Percentiles rank a stretch among this genome's conserved stretches.
Conservation (phyloP, 2,113 vertebrate species). For the Pedetes capensis region DNA sequence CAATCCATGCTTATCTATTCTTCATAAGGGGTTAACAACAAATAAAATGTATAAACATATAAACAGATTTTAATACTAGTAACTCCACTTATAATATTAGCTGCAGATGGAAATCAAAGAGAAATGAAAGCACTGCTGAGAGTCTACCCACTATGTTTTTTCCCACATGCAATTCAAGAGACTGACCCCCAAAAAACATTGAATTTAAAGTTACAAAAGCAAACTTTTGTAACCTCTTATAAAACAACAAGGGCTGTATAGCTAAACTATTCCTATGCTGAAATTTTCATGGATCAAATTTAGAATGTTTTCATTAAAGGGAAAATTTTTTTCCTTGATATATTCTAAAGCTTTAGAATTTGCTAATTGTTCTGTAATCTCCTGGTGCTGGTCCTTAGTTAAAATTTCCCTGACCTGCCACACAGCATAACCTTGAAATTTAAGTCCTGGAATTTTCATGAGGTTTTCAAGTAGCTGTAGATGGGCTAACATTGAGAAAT, state of each 20-base stretch:
- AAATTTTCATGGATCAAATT: neutral
- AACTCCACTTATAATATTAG: neutral
- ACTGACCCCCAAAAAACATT: neutral
- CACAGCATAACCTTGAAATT: neutral
- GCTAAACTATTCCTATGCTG: conserved; percentile 3
- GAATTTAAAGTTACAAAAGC: neutral
- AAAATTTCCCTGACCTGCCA: neutral
- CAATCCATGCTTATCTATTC: neutral
- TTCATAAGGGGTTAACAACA: neutral
- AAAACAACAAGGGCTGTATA: neutral
- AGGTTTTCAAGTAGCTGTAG: neutral
- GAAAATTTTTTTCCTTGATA: neutral
- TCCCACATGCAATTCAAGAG: neutral
- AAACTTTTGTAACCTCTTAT: neutral
- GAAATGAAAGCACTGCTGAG: neutral
- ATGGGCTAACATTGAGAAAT: neutral
- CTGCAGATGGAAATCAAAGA: neutral
- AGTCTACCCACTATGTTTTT: neutral
- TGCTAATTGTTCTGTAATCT: neutral
- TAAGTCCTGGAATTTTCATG: conserved; percentile 15
- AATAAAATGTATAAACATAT: neutral
- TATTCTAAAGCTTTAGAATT: neutral
- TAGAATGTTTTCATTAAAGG: conserved; percentile 18
- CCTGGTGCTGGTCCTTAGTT: neutral
- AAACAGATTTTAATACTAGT: neutral